These are phyloP conservation scores for Abrostola triplasia DNA, from an alignment of 2,888 invertebrate species.

Conservation along the genomic window DNA sequence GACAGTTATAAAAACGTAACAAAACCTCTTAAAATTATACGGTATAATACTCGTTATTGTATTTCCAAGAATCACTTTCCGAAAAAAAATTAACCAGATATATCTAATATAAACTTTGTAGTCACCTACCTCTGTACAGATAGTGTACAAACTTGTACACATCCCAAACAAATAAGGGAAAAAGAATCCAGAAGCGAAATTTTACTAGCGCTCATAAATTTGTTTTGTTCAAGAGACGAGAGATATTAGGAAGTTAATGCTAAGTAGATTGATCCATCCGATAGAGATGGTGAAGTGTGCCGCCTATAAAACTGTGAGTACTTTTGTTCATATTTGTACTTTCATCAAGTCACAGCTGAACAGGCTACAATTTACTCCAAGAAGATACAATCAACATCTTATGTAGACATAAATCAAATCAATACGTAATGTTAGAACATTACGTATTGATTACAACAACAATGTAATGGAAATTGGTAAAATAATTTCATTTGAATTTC, in stretches of 20 bases:
- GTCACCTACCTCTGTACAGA: conserved; percentile 11
- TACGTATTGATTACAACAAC: no score
- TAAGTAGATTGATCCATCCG: conserved; percentile 55
- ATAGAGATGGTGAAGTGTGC: conserved; percentile 20
- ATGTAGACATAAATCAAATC: no score
- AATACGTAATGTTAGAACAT: no score
- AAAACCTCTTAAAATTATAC: no score
- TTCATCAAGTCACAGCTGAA: conserved; percentile 20
- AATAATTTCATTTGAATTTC: no score
- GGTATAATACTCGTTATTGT: no score
- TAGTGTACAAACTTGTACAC: conserved; percentile 21
- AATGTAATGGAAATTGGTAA: no score
- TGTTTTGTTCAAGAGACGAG: conserved; percentile 53
- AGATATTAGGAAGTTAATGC: conserved; percentile 54
- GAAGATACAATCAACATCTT: no score
- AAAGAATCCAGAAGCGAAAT: conserved; percentile 38
- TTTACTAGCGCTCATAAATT: conserved; percentile 55
- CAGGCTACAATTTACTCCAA: background rate
- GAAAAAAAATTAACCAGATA: no score
- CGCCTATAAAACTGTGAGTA: conserved; percentile 36
- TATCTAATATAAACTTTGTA: conserved; percentile 5
- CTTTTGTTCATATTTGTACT: conserved; percentile 20
- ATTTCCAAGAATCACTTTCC: no score
- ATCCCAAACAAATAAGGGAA: conserved; percentile 43
- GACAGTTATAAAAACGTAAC: no score